Evolutionary conservation across 2,888 invertebrate genomes (phyloP).

Genomic region (Drosophila diplacantha): DNA sequence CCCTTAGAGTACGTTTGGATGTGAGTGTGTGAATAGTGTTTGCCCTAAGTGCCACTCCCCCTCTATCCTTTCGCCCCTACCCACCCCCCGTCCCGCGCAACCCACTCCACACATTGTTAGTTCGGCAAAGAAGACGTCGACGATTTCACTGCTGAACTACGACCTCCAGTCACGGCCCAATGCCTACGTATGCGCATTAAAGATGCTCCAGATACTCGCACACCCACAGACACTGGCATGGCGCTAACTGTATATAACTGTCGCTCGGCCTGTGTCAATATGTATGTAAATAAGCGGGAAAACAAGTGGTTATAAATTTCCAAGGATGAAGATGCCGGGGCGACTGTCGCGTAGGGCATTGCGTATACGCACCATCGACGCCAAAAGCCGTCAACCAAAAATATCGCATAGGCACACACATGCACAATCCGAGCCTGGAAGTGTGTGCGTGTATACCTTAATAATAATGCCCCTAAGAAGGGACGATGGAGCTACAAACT

Average conservation of each 20-base stretch:
- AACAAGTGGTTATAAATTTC: slow-evolving; percentile 72
- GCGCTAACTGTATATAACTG: slow-evolving; percentile 47
- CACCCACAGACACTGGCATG: slow-evolving; percentile 15
- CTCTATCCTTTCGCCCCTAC: background rate
- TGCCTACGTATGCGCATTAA: slow-evolving; percentile 51
- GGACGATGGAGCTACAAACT: slow-evolving; percentile 47
- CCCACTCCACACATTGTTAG: slow-evolving; percentile 58
- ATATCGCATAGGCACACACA: slow-evolving; percentile 46
- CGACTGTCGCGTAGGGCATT: slow-evolving; percentile 44
- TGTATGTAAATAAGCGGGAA: slow-evolving; percentile 71
- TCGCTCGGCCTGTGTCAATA: slow-evolving; percentile 60
- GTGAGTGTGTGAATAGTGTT: slow-evolving; percentile 40
- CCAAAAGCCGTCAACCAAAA: slow-evolving; percentile 59
- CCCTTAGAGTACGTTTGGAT: slow-evolving; percentile 41
- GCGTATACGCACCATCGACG: slow-evolving; percentile 61
- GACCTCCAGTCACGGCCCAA: slow-evolving; percentile 46
- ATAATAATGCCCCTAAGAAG: slow-evolving; percentile 63
- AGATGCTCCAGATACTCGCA: slow-evolving; percentile 52
- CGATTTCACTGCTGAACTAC: slow-evolving; percentile 24
- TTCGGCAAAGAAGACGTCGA: slow-evolving; percentile 50
- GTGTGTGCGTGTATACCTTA: slow-evolving; percentile 44
- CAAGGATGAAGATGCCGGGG: slow-evolving; percentile 49
- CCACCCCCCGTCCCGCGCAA: slow-evolving; percentile 3
- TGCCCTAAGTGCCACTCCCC: slow-evolving; percentile 30
- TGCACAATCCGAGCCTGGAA: slow-evolving; percentile 6